Evolutionary conservation across 2,797 vertebrate species (phyloP), one percentile per base, ranked within the genome.

Genomic region (Hoplostethus mediterraneus): DNA sequence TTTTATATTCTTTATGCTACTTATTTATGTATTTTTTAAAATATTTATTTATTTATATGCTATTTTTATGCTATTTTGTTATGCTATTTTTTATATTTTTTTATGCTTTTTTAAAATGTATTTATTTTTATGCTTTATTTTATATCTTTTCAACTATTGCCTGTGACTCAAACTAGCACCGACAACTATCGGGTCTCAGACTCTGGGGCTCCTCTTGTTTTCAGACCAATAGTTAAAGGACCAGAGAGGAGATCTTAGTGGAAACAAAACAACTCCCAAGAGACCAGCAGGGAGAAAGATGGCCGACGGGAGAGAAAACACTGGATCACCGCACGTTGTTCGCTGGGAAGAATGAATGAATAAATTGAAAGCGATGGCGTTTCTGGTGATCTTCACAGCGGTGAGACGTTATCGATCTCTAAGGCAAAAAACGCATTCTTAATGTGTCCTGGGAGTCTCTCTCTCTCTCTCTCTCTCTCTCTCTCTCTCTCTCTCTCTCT

Each of bases 381-480:
- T 85, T 61, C 74, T 80, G 74, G 69, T 45, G 74, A 88, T 91
- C 79, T 83, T 83, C 81, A 83, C 84, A 66, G 81, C 85, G 79
- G 79, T 80, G 78, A 89, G 84, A 89, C 80, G 61, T 86, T 92
- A 93, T 92, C 89, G 90, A 92, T 93, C 93, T 90, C 75, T 67
- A 71, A 85, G 78, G 21, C 21, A 85, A 73, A 83, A 89, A 89
- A 87, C 14, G 30, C 69, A 82, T 90, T 90, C 73, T 69, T 84
- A 81, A 90, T 90, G 84, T 67, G 78, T 80, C 75, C 75, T 51
- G 81, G 74, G 80, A 84, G 73, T 64, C 55, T 4, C 31, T 45
- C 65, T 21, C 16, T 75, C 48, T 45, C 65, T 21, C 16, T 75
- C 48, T 21, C 21, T 21, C 21, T 21, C 21, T 21, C 21, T 21